A percentile compares a stretch with the other conserved stretches of the same genome.
Evolutionary conservation across 2,113 vertebrate species (phyloP).

Genomic region (Hystrix brachyura): DNA sequence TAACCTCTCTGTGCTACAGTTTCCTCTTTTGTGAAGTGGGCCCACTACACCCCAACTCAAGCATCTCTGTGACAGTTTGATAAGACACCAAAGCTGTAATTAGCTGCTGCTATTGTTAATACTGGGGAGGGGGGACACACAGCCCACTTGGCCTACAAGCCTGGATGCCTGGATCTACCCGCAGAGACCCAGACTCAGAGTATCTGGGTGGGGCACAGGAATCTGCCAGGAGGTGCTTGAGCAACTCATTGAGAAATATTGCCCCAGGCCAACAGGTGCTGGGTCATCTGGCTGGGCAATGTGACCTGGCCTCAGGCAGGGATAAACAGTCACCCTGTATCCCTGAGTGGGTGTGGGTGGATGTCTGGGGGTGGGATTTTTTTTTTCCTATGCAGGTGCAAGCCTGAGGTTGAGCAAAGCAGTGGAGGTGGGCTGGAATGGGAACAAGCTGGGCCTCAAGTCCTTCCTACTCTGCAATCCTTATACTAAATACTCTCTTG

Average conservation of each 20-base stretch:
- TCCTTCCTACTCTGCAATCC: not conserved
- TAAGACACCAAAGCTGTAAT: not conserved
- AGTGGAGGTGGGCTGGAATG: not conserved
- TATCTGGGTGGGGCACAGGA: conserved; percentile 26
- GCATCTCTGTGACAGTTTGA: not conserved
- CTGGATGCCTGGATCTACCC: not conserved
- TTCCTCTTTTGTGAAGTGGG: not conserved
- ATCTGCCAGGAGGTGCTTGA: conserved; percentile 50
- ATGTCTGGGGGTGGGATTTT: not conserved
- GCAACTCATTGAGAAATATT: conserved; percentile 55
- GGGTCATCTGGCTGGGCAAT: conserved; percentile 67
- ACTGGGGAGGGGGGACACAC: not conserved
- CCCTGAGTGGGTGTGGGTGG: not conserved
- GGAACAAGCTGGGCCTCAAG: not conserved
- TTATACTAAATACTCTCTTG: not conserved
- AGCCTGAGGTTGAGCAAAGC: conserved; percentile 11
- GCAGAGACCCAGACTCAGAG: not conserved
- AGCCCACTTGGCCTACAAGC: not conserved
- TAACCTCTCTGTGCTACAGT: not conserved
- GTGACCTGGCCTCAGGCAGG: conserved; percentile 57
- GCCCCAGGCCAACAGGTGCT: conserved; percentile 73
- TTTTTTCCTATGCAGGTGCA: not conserved
- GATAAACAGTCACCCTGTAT: not conserved
- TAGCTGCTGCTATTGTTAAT: not conserved
- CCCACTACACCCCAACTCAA: not conserved